Evolutionary conservation across 2,888 invertebrate species (phyloP), one percentile per base, ranked within the genome.

Genomic region (Elaeidobius kamerunicus): DNA sequence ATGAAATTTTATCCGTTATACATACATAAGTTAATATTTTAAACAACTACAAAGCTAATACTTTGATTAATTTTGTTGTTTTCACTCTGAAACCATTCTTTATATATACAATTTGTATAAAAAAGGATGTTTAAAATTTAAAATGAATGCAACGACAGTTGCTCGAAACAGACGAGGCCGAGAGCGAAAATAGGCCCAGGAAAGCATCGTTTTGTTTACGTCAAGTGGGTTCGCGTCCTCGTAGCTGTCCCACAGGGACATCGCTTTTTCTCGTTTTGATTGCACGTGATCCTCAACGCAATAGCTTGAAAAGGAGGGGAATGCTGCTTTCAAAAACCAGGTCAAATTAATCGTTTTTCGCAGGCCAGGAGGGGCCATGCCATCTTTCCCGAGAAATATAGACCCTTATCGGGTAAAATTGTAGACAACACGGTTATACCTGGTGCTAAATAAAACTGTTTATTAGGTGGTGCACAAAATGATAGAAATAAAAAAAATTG

Each of bases 191-290:
- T 28, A 28, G 27, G 46, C 38, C 27, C 23, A 38, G 32, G 20
- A 46, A 46, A 46, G 19, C 27, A 46, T 46, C 36, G 38, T 28
- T 38, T 49, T 49, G 49, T 49, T 49, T 49, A 49, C 49, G 49
- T 49, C 28, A 35, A 49, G 49, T 34, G 49, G 42, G 16, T 35
- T 39, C 14, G 35, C 28, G 49, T 34, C 49, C 42, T 49, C 41
- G 36, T 44, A 50, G 44, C 43, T 43, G 43, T 44, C 44, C 50
- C 43, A 28, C 15, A 23, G 50, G 50, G 50, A 51, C 50, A 51
- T 51, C 23, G 49, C 35, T 42, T 42, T 44, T 35, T 43, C 42
- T 27, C 49, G 38, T 51, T 51, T 51, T 51, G 50, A 51, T 51
- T 51, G 50, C 44, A 51, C 39, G 32, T 42, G 38, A 51, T 51